Percentiles rank a stretch among this genome's conserved stretches.
phyloP scores from a whole-genome alignment of 2,888 invertebrate species.

The Drosophila longiperda region DNA sequence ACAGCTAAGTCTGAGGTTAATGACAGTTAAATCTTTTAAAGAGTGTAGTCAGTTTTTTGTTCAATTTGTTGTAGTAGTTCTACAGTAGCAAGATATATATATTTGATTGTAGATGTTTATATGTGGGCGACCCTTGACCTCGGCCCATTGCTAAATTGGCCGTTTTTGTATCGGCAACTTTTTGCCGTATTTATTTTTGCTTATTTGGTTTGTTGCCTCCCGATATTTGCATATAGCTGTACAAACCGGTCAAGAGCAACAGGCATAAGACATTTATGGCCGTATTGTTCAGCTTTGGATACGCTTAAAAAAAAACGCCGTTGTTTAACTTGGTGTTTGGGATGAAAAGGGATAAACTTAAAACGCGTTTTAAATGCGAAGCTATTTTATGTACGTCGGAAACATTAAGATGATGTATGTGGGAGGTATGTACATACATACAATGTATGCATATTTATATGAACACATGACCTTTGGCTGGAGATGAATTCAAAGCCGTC shows the following conservation, averaged over 20 bases:
- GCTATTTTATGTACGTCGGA: slow-evolving; percentile 47
- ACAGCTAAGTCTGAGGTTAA: slow-evolving; percentile 46
- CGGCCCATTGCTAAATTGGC: slow-evolving; percentile 70
- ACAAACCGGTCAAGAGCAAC: slow-evolving; percentile 76
- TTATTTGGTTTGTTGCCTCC: slow-evolving; percentile 5
- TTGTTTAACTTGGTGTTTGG: slow-evolving; percentile 39
- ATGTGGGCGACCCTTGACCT: slow-evolving; percentile 65
- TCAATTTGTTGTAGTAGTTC: slow-evolving; percentile 3
- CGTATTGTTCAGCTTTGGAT: slow-evolving; percentile 51
- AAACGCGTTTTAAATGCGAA: slow-evolving; percentile 31
- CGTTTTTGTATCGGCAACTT: slow-evolving; percentile 58
- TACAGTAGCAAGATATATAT: slow-evolving; percentile 38
- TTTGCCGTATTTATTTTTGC: slow-evolving; percentile 29
- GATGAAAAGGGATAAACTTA: background rate
- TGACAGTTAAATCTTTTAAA: slow-evolving; percentile 47
- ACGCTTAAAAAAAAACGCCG: slow-evolving; percentile 45
- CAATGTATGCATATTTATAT: slow-evolving; percentile 20
- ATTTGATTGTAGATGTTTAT: slow-evolving; percentile 48
- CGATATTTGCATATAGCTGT: slow-evolving; percentile 61
- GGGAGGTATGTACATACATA: slow-evolving; percentile 5
- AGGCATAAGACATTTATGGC: slow-evolving; percentile 54
- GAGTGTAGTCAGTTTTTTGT: slow-evolving; percentile 18
- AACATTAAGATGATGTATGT: slow-evolving; percentile 32
- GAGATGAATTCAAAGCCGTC: slow-evolving; percentile 53
- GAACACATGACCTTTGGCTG: slow-evolving; percentile 62